Percentiles rank a stretch among this genome's conserved stretches.
These are phyloP conservation scores for Embidobia sp. DNA, from an alignment of 2,888 invertebrate genomes.

Conservation along the genomic window DNA sequence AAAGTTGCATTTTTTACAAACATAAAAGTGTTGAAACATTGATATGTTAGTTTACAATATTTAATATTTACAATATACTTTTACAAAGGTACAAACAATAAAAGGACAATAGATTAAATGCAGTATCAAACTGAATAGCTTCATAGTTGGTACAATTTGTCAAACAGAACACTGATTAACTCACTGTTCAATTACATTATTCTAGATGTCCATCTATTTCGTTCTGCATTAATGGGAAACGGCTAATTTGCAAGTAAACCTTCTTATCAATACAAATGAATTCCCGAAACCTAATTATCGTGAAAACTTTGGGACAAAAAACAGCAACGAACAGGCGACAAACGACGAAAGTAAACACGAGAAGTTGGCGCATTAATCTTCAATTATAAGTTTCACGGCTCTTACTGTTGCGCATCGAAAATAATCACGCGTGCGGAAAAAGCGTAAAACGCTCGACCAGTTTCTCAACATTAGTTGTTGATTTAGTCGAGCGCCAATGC, in stretches of 20 bases:
- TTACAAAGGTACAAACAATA: no score
- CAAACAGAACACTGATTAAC: no score
- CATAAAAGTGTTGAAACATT: no score
- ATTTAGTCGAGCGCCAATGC: conserved; percentile 14
- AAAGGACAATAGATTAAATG: no score
- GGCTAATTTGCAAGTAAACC: background rate
- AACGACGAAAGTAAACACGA: conserved; percentile 36
- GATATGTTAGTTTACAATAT: no score
- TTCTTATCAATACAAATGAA: conserved; percentile 5
- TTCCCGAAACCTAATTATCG: conserved; percentile 22
- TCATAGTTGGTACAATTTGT: no score
- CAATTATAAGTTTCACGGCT: conserved; percentile 46
- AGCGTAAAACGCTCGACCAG: background rate
- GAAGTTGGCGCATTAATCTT: conserved; percentile 37
- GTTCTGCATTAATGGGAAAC: no score
- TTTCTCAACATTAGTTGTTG: conserved; percentile 27
- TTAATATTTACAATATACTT: no score
- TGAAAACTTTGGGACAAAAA: conserved; percentile 6
- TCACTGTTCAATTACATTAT: no score
- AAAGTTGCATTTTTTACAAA: no score
- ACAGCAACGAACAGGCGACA: background rate
- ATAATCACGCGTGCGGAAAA: conserved; percentile 32
- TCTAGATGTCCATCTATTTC: no score
- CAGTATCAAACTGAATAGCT: no score
- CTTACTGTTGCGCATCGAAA: conserved; percentile 32